These are phyloP conservation scores for Tokudaia tokunoshimensis DNA, from an alignment of 2,797 vertebrate genomes.

Conservation along the genomic window DNA sequence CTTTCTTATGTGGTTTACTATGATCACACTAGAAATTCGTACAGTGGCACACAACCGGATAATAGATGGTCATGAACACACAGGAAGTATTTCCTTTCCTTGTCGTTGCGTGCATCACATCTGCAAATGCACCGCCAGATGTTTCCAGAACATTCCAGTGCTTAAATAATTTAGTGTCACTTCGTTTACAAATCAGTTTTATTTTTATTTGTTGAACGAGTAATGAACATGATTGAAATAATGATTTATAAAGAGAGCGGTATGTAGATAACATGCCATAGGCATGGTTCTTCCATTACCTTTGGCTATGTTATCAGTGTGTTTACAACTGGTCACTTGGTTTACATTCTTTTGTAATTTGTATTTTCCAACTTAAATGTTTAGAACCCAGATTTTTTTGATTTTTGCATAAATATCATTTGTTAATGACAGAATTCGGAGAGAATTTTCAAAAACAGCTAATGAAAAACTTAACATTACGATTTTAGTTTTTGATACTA, in stretches of 20 bases:
- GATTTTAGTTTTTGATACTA: conserved; percentile 15
- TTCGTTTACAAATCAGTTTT: conserved; percentile 42
- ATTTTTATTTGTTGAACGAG: background rate
- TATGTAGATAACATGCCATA: background rate
- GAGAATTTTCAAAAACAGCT: background rate
- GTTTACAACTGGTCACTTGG: background rate
- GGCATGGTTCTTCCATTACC: background rate
- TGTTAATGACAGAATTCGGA: background rate
- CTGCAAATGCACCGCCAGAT: background rate
- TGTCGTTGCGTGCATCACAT: background rate
- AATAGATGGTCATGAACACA: background rate
- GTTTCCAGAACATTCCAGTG: background rate
- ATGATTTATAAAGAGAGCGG: background rate
- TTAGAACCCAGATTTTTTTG: background rate
- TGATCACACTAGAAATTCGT: background rate
- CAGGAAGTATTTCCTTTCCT: conserved; percentile 39
- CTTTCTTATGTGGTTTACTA: conserved; percentile 16
- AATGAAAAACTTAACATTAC: background rate
- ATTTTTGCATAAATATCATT: background rate
- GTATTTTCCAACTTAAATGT: conserved; percentile 33
- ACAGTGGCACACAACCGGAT: background rate
- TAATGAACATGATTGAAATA: background rate
- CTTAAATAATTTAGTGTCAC: background rate
- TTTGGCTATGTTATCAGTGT: background rate
- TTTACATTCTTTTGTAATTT: conserved; percentile 7